Evolutionary conservation across 2,888 invertebrate genomes (phyloP).

Genomic region (Caenorhabditis uteleia): DNA sequence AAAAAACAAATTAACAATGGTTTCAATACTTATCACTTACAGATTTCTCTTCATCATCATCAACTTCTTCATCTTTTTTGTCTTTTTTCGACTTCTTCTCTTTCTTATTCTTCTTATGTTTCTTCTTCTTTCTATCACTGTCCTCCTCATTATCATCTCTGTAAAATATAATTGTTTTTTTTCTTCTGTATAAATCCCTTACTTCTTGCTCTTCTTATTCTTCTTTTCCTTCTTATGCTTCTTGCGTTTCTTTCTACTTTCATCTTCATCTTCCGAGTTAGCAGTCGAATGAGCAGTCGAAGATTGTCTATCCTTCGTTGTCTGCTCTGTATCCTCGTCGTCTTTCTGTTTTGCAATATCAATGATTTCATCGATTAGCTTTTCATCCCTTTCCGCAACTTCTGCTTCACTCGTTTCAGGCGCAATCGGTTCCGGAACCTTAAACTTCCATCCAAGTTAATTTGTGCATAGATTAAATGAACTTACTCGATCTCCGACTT

Average conservation of each 20-base stretch:
- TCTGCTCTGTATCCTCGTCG: conserved; percentile 6
- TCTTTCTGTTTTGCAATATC: conserved; percentile 1
- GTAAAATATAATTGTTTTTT: conserved; percentile 1
- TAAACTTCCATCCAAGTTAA: too few species aligned
- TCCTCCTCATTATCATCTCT: conserved; percentile 11
- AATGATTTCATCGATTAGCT: neutral
- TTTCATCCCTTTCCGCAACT: conserved; percentile 5
- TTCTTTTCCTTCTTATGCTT: conserved; percentile 53
- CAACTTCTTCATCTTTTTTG: neutral
- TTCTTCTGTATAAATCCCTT: conserved; percentile 6
- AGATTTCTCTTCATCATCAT: neutral
- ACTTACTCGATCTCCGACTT: conserved; percentile 1
- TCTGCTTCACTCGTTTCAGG: conserved; percentile 28
- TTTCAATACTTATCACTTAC: neutral
- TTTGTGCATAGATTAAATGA: neutral
- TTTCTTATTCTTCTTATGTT: conserved; percentile 21
- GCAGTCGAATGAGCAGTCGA: conserved; percentile 11
- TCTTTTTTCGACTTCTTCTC: conserved; percentile 20
- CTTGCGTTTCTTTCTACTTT: conserved; percentile 39
- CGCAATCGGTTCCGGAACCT: conserved; percentile 1
- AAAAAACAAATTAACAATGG: too few species aligned
- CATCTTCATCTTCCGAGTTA: conserved; percentile 6
- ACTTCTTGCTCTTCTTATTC: conserved; percentile 42
- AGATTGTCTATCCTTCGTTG: conserved; percentile 11
- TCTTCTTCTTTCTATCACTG: conserved; percentile 3